Evolutionary conservation across 2,888 invertebrate species (phyloP).

Genomic region (Drosophila fulvimacula): DNA sequence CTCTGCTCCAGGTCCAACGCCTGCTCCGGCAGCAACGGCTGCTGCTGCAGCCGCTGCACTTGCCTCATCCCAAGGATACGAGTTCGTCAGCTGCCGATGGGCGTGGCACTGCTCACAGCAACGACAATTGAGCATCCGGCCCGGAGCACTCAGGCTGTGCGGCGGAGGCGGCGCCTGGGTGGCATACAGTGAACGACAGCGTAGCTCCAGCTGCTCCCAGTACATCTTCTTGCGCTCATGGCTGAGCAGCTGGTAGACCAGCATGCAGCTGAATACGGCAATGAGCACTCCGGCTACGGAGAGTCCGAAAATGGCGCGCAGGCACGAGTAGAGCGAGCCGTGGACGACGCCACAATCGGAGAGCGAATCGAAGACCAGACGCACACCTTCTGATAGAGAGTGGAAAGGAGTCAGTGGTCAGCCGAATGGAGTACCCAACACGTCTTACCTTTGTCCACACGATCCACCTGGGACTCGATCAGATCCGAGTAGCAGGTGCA

Average conservation of each 20-base stretch:
- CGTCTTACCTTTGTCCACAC: slow-evolving; percentile 82
- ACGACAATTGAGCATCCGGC: slow-evolving; percentile 85
- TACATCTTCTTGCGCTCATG: slow-evolving; percentile 98
- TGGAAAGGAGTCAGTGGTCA: not conserved
- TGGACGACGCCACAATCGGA: slow-evolving; percentile 96
- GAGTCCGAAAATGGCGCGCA: slow-evolving; percentile 95
- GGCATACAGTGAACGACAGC: slow-evolving; percentile 91
- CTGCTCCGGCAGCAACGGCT: slow-evolving; percentile 84
- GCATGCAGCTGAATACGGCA: slow-evolving; percentile 96
- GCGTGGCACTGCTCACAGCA: slow-evolving; percentile 89
- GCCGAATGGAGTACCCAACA: too few relatives aligned
- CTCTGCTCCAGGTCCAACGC: slow-evolving; percentile 53
- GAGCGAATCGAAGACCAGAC: slow-evolving; percentile 94
- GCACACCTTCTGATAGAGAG: slow-evolving; percentile 86
- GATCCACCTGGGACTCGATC: slow-evolving; percentile 88
- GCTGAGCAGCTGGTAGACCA: slow-evolving; percentile 94
- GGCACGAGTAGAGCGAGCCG: slow-evolving; percentile 94
- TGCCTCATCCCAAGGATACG: slow-evolving; percentile 87
- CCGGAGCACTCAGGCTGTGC: slow-evolving; percentile 81
- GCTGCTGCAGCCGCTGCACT: slow-evolving; percentile 66
- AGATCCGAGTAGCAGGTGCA: slow-evolving; percentile 91
- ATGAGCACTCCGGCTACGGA: slow-evolving; percentile 95
- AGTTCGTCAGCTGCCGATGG: slow-evolving; percentile 86
- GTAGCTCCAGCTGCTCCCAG: slow-evolving; percentile 95
- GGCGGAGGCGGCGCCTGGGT: slow-evolving; percentile 84